phyloP scores from a whole-genome alignment of 1,140 invertebrate genomes.

The Drosophila guanche region DNA sequence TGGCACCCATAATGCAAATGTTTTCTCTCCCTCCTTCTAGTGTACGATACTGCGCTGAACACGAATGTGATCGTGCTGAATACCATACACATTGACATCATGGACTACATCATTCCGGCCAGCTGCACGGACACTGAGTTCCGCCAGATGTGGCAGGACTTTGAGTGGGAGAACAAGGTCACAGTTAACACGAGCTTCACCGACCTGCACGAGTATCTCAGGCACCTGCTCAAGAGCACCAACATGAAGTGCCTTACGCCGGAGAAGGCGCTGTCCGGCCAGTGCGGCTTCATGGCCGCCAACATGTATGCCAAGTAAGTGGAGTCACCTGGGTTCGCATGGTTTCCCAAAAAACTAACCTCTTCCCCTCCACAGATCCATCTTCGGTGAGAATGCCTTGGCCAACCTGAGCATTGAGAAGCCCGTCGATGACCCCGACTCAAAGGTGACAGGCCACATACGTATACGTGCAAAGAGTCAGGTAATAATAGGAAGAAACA shows the following conservation, averaged over 20 bases:
- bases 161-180: conserved; percentile 99
- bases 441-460: conserved; percentile 97
- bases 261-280: conserved; percentile 96
- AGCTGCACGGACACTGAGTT: conserved; percentile 97
- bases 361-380: conserved; percentile 87
- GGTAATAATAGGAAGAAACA: conserved; percentile 84
- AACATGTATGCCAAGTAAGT: conserved; percentile 95
- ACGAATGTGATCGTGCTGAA: conserved; percentile 98
- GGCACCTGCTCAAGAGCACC: conserved; percentile 96
- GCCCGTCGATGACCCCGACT: conserved; percentile 92
- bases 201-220: conserved; percentile 96
- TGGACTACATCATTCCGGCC: conserved; percentile 99
- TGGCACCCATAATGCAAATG: neutral
- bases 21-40: conserved; percentile 83
- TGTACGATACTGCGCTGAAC: conserved; percentile 97
- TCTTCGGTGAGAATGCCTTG: conserved; percentile 99
- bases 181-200: conserved; percentile 97
- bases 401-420: conserved; percentile 99
- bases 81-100: conserved; percentile 99
- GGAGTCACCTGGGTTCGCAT: too few relatives aligned
- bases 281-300: conserved; percentile 99
- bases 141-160: conserved; percentile 99
- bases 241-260: conserved; percentile 99
- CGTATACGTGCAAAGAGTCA: conserved; percentile 99
- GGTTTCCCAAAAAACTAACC: too few relatives aligned